Evolutionary conservation across 1,140 invertebrate species (phyloP).

Genomic region (Plectrocnemia conspersa): DNA sequence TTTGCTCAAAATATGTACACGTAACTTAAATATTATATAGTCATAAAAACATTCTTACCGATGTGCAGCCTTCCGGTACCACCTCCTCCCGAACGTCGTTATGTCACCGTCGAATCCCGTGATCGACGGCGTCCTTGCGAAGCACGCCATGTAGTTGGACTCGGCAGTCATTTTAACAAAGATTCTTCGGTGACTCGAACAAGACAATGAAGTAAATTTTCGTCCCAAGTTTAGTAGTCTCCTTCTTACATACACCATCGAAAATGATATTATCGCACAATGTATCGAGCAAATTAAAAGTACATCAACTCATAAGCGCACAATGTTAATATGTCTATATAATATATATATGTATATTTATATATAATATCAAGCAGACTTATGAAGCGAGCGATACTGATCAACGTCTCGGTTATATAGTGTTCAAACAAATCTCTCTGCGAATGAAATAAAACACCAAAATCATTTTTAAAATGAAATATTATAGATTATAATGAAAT

Average conservation of each 20-base stretch:
- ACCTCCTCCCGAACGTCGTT: conserved; percentile 26
- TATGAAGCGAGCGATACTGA: too few relatives aligned
- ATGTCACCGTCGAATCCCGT: conserved; percentile 23
- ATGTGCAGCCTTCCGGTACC: conserved; percentile 33
- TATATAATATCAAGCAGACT: too few relatives aligned
- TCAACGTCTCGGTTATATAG: too few relatives aligned
- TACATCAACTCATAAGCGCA: conserved; percentile 8
- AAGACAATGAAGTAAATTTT: conserved; percentile 28
- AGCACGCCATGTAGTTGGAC: conserved; percentile 26
- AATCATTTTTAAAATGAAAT: too few relatives aligned
- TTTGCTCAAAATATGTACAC: too few relatives aligned
- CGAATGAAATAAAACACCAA: too few relatives aligned
- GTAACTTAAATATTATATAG: too few relatives aligned
- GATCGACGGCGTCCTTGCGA: conserved; percentile 21
- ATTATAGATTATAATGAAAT: too few relatives aligned
- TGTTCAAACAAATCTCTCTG: too few relatives aligned
- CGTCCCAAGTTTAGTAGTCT: conserved; percentile 19
- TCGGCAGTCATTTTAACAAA: conserved; percentile 27
- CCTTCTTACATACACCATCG: conserved; percentile 32
- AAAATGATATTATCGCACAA: conserved; percentile 28
- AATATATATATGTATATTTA: too few relatives aligned
- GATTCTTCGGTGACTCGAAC: conserved; percentile 19
- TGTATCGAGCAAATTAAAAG: conserved; percentile 15
- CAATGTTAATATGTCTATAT: conserved; percentile 13
- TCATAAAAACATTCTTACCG: conserved; percentile 22